Percentiles rank a stretch among this genome's conserved stretches.
phyloP scores from a whole-genome alignment of 2,888 invertebrate genomes.

The Lasioglossum lativentre region DNA sequence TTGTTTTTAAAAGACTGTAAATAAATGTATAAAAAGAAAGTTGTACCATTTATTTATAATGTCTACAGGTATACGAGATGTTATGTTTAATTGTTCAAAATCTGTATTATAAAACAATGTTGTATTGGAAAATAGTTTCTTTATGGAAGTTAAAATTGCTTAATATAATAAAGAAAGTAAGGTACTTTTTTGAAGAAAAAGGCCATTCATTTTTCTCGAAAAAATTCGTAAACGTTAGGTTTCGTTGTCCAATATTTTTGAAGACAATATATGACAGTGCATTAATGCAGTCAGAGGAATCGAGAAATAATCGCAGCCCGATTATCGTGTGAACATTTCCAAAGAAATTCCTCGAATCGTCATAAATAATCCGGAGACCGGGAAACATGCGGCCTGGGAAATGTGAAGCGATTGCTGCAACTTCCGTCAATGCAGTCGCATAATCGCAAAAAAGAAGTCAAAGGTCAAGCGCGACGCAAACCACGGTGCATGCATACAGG shows the following conservation, averaged over 20 bases:
- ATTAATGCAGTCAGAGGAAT: neutral
- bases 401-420: constrained; percentile 33
- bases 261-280: neutral
- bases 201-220: neutral
- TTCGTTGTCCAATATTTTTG: neutral
- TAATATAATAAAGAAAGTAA: neutral
- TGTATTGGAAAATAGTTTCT: neutral
- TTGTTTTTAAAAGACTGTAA: too few relatives aligned
- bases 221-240: neutral
- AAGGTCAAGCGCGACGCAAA: constrained; percentile 40
- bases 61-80: too few relatives aligned
- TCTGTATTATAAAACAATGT: too few relatives aligned
- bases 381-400: constrained; percentile 42
- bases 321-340: neutral
- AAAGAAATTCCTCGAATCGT: neutral
- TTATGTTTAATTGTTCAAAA: too few relatives aligned
- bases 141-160: neutral
- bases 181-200: neutral
- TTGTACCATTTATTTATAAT: too few relatives aligned
- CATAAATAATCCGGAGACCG: neutral
- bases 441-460: constrained; percentile 50
- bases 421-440: constrained; percentile 37
- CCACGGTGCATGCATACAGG: neutral
- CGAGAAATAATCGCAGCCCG: neutral
- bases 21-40: neutral